phyloP scores from a whole-genome alignment of 2,113 vertebrate genomes.

The Nannospalax galili region DNA sequence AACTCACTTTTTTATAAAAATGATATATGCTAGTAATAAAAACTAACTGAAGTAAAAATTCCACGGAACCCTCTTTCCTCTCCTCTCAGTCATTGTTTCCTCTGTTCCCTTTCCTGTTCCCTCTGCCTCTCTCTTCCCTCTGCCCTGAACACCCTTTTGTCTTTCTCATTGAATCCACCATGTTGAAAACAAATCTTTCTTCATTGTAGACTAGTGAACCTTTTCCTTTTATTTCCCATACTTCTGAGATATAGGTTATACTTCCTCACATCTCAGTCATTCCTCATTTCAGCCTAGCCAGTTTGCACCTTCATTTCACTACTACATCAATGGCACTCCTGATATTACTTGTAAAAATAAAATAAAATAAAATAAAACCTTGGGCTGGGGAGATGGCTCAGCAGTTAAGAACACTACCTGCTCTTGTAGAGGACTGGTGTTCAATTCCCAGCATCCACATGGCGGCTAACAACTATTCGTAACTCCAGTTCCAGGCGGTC shows the following conservation, averaged over 20 bases:
- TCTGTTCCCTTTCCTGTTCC: not conserved
- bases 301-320: not conserved
- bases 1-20: not conserved
- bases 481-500: no score
- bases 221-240: not conserved
- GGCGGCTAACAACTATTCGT: no score
- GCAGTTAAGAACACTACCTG: no score
- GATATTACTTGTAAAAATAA: not conserved
- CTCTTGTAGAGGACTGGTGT: no score
- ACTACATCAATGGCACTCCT: not conserved
- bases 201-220: not conserved
- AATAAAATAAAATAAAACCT: no score
- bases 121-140: not conserved
- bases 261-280: not conserved
- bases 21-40: not conserved
- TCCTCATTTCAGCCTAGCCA: conserved; percentile 28
- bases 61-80: not conserved
- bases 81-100: not conserved
- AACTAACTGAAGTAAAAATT: not conserved
- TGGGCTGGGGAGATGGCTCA: no score
- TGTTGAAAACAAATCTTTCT: not conserved
- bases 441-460: no score
- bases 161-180: not conserved
- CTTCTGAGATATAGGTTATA: not conserved
- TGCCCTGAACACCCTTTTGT: not conserved